phyloP scores from a whole-genome alignment of 1,140 invertebrate species.

The Neotoxoptera formosana region DNA sequence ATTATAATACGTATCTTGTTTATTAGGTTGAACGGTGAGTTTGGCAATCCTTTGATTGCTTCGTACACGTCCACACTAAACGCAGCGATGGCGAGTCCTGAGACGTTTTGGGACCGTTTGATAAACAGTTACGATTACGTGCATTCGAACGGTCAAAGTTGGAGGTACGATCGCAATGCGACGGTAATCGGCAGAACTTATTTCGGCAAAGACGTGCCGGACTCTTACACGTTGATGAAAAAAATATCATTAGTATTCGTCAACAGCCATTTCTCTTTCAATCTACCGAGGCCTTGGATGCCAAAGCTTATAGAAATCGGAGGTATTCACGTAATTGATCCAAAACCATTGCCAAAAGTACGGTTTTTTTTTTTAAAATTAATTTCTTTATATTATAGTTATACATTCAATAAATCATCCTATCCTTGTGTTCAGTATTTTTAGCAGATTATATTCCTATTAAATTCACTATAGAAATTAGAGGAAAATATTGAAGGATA shows the following conservation, averaged over 20 bases:
- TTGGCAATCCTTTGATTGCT: background rate
- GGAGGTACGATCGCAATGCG: background rate
- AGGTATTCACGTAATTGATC: constrained; percentile 66
- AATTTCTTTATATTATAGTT: background rate
- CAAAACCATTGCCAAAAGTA: constrained; percentile 60
- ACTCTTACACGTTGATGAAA: constrained; percentile 64
- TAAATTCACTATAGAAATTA: background rate
- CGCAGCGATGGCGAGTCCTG: constrained; percentile 33
- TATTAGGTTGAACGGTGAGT: background rate
- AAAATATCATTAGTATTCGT: constrained; percentile 67
- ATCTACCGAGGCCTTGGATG: constrained; percentile 65
- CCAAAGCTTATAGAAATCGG: constrained; percentile 69
- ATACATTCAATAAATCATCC: background rate
- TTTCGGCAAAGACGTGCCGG: constrained; percentile 69
- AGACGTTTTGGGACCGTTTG: constrained; percentile 55
- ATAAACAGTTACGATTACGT: constrained; percentile 15
- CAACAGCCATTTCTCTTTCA: constrained; percentile 68
- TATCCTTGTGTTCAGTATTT: background rate
- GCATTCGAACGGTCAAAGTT: background rate
- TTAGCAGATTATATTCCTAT: background rate
- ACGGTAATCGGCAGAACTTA: constrained; percentile 63
- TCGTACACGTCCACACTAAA: background rate
- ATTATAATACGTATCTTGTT: background rate
- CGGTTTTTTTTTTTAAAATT: background rate
- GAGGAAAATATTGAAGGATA: background rate